Evolutionary conservation across 1,140 invertebrate species (phyloP).

Genomic region (Arctopsyche grandis): DNA sequence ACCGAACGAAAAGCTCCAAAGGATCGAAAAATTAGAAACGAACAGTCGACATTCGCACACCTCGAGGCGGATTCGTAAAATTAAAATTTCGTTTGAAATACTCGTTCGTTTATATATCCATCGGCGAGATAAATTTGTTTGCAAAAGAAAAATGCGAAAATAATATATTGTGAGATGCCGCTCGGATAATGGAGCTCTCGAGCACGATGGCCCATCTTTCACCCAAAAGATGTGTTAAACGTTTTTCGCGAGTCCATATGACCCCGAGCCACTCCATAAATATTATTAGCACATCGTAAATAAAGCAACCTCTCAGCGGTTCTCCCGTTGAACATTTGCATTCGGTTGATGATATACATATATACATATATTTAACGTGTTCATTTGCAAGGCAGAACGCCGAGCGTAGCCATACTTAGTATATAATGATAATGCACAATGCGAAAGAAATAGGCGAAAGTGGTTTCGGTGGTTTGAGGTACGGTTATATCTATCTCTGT

Average conservation of each 20-base stretch:
- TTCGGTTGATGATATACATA: neutral
- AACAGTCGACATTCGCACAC: too few relatives aligned
- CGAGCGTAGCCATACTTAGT: neutral
- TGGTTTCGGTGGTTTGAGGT: neutral
- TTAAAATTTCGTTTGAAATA: too few relatives aligned
- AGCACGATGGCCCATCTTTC: conserved; percentile 32
- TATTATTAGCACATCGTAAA: conserved; percentile 44
- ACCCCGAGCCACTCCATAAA: conserved; percentile 31
- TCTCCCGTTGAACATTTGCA: conserved; percentile 5
- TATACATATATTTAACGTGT: conserved; percentile 15
- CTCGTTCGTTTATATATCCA: too few relatives aligned
- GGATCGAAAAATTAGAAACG: too few relatives aligned
- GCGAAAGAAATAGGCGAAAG: conserved; percentile 20
- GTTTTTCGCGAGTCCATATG: neutral
- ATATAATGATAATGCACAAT: neutral
- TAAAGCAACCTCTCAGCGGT: conserved; percentile 13
- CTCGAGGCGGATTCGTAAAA: too few relatives aligned
- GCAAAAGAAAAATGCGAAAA: conserved; percentile 16
- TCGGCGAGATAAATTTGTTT: neutral
- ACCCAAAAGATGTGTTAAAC: conserved; percentile 34
- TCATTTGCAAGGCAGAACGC: neutral
- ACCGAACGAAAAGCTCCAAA: too few relatives aligned
- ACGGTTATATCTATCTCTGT: neutral
- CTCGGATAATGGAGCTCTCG: conserved; percentile 20
- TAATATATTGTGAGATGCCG: conserved; percentile 14